Base-by-base conservation (phyloP, 2,797 vertebrate species). In the Danio albolineatus region DNA sequence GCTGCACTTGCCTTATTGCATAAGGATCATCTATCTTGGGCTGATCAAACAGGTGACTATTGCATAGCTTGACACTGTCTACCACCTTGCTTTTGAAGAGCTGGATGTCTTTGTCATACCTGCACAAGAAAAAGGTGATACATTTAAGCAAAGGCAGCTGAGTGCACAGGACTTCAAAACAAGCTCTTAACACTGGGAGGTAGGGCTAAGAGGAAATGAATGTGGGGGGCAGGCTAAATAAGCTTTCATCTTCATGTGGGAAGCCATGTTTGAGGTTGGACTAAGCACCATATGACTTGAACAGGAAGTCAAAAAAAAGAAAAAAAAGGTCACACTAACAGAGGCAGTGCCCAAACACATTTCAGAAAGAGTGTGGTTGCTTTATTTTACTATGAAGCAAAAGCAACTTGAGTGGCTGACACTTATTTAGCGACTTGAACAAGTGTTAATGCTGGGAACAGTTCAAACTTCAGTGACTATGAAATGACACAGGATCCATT, bases 41-140 rank as follows among this genome's bases (percentile, higher is more conserved):
- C 70, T 95, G 95, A 92, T 99, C 97, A 87, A 99, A 99, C 84
- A 99, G 93, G 89, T 94, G 96, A 91, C 96, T 97, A 89, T 97
- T 96, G 94, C 98, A 99, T 91, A 97, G 91, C 91, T 93, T 98
- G 83, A 99, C 96, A 61, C 96, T 97, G 85, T 98, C 97, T 53
- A 98, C 94, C 87, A 99, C 97, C 92, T 99, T 99, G 86, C 95
- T 98, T 93, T 98, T 99, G 89, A 99, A 99, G 80, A 98, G 93
- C 65, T 98, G 98, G 78, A 98, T 89, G 76, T 99, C 97, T 87
- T 97, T 97, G 76, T 99, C 97, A 84, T 99, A 99, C 82, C 97
- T 99, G 86, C 69, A 79, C 83, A 73, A n/a, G 53, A 46, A 86
- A 60, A 65, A 57, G 41, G 76, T 61, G 13, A 41, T 4, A 75